Evolutionary conservation across 2,888 invertebrate species (phyloP).

Genomic region (Dendrolimus pini): DNA sequence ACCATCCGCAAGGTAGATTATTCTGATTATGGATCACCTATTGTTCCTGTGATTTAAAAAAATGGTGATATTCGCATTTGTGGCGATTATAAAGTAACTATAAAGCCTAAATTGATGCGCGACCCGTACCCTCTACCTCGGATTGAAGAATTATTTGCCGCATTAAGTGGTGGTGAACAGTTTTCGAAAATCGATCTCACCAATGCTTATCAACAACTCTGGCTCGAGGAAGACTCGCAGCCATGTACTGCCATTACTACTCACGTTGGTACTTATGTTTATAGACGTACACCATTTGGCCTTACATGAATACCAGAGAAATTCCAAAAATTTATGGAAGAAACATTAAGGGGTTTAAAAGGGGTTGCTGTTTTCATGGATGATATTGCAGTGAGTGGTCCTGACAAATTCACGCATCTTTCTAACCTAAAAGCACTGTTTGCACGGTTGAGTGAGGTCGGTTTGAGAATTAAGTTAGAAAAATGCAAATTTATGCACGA

Average conservation of each 20-base stretch:
- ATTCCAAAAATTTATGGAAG: no score
- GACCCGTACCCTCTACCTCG: slow-evolving; percentile 16
- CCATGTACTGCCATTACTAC: no score
- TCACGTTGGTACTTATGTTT: no score
- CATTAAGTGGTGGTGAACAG: slow-evolving; percentile 16
- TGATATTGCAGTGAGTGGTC: no score
- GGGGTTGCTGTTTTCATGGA: no score
- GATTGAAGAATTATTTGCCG: slow-evolving; percentile 19
- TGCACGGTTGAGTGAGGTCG: no score
- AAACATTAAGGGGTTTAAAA: no score
- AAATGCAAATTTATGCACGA: no score
- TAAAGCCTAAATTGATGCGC: slow-evolving; percentile 14
- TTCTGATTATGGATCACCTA: slow-evolving; percentile 22
- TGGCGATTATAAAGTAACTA: slow-evolving; percentile 17
- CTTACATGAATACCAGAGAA: neutral
- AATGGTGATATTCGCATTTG: slow-evolving; percentile 12
- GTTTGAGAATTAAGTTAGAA: no score
- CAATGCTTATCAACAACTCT: slow-evolving; percentile 18
- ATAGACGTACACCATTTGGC: neutral
- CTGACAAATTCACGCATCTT: no score
- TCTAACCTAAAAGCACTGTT: no score
- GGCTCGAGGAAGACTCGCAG: neutral
- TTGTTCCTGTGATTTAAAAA: slow-evolving; percentile 1
- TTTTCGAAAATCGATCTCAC: slow-evolving; percentile 21
- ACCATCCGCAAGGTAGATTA: slow-evolving; percentile 18